Evolutionary conservation across 92 coral and sea anemone genomes (phyloP).

Genomic region (Metridium senile): DNA sequence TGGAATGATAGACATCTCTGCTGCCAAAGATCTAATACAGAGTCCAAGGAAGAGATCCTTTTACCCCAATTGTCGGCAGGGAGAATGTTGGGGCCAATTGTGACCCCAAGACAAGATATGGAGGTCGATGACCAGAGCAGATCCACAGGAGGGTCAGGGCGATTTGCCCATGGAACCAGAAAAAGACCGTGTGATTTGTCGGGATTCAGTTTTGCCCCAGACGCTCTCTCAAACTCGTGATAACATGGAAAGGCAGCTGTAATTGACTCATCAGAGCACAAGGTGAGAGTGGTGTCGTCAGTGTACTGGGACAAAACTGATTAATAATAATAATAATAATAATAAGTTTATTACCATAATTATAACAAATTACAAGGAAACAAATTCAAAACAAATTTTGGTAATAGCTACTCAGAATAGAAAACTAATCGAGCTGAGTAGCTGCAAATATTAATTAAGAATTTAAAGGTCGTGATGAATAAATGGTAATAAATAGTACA

Average conservation of each 20-base stretch:
- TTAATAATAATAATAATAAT: too few relatives aligned
- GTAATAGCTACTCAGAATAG: too few relatives aligned
- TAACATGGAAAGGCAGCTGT: slow-evolving; percentile 33
- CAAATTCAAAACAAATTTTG: too few relatives aligned
- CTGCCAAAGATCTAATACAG: slow-evolving; percentile 20
- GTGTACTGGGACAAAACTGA: slow-evolving; percentile 50
- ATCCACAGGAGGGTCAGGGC: slow-evolving; percentile 35
- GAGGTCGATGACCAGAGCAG: slow-evolving; percentile 33
- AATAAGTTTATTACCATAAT: too few relatives aligned
- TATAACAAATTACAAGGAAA: too few relatives aligned
- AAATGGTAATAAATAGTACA: too few relatives aligned
- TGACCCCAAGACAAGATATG: slow-evolving; percentile 31
- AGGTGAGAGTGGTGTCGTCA: slow-evolving; percentile 54
- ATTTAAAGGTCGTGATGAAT: too few relatives aligned
- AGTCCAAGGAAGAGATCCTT: slow-evolving; percentile 4
- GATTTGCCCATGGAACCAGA: slow-evolving; percentile 51
- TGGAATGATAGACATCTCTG: slow-evolving; percentile 11
- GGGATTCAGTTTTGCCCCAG: slow-evolving; percentile 53
- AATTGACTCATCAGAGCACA: slow-evolving; percentile 34
- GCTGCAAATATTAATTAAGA: too few relatives aligned
- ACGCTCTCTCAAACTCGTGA: slow-evolving; percentile 43
- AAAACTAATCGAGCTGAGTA: too few relatives aligned
- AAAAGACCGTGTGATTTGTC: slow-evolving; percentile 46
- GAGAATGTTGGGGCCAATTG: slow-evolving; percentile 7
- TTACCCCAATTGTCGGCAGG: slow-evolving; percentile 38